These are phyloP conservation scores for Anas bernieri DNA, from an alignment of 2,797 vertebrate genomes.

Conservation along the genomic window DNA sequence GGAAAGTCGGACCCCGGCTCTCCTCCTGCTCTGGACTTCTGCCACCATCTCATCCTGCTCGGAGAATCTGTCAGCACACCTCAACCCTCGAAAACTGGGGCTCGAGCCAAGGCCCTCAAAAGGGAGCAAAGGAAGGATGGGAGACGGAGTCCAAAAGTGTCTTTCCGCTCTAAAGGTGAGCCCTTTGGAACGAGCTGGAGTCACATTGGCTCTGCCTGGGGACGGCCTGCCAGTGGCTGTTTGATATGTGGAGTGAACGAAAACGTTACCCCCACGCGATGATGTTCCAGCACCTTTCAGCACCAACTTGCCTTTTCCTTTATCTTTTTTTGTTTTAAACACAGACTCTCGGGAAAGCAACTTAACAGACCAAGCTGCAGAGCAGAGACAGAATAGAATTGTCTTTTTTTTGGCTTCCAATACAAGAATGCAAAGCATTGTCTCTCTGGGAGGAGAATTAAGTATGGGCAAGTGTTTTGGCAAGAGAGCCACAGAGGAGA, in stretches of 20 bases:
- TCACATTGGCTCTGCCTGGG: neutral
- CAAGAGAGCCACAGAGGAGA: constrained; percentile 51
- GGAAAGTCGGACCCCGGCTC: neutral
- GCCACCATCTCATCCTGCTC: neutral
- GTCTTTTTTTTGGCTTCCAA: constrained; percentile 47
- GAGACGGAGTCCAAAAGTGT: constrained; percentile 25
- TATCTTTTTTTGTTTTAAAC: constrained; percentile 3
- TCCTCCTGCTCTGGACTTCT: constrained; percentile 56
- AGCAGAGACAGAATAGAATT: constrained; percentile 46
- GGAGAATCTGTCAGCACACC: constrained; percentile 54
- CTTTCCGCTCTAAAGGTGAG: constrained; percentile 60
- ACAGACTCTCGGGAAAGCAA: constrained; percentile 42
- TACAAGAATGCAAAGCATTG: constrained; percentile 55
- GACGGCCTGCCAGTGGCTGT: neutral
- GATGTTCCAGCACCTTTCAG: constrained; percentile 55
- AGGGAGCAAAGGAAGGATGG: constrained; percentile 59
- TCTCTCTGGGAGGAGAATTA: constrained; percentile 60
- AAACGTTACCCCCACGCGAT: neutral
- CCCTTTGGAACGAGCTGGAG: constrained; percentile 36
- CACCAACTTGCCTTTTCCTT: constrained; percentile 55
- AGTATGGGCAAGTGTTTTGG: constrained; percentile 71
- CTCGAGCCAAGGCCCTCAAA: constrained; percentile 46
- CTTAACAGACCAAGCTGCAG: constrained; percentile 31
- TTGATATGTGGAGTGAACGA: constrained; percentile 54
- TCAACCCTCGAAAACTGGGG: constrained; percentile 33